These are phyloP conservation scores for Halichoerus grypus DNA, from an alignment of 2,113 vertebrate genomes.

Conservation along the genomic window DNA sequence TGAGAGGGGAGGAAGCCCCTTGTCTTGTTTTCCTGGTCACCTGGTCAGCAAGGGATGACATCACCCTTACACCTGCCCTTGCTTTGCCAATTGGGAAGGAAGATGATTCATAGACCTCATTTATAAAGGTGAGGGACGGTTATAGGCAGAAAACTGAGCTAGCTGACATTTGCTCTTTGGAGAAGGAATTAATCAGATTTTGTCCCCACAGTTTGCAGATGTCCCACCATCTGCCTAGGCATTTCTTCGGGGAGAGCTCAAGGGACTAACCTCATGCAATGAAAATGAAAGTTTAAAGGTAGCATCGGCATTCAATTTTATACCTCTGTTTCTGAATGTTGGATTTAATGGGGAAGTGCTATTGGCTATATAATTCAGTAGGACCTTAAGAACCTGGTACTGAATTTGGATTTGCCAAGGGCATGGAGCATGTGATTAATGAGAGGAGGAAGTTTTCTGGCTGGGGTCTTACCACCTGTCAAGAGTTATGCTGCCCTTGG, in stretches of 20 bases:
- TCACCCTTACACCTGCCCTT: not conserved
- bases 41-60: not conserved
- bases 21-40: not conserved
- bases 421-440: not conserved
- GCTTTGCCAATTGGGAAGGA: not conserved
- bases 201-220: not conserved
- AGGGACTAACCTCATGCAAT: not conserved
- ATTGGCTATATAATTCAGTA: not conserved
- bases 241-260: not conserved
- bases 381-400: not conserved
- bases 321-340: not conserved
- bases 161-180: constrained; percentile 25
- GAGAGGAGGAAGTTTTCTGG: not conserved
- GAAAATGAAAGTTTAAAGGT: constrained; percentile 14
- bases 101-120: not conserved
- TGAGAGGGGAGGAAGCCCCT: not conserved
- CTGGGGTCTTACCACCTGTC: not conserved
- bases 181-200: constrained; percentile 38
- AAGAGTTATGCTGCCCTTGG: not conserved
- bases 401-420: not conserved
- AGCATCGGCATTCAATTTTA: not conserved
- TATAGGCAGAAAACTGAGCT: not conserved
- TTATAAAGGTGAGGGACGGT: not conserved
- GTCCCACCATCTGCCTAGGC: not conserved
- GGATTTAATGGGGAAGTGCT: not conserved